A percentile compares a stretch with the other conserved stretches of the same genome.
These are phyloP conservation scores for Ailurus styani DNA, from an alignment of 2,113 vertebrate genomes.

Conservation along the genomic window DNA sequence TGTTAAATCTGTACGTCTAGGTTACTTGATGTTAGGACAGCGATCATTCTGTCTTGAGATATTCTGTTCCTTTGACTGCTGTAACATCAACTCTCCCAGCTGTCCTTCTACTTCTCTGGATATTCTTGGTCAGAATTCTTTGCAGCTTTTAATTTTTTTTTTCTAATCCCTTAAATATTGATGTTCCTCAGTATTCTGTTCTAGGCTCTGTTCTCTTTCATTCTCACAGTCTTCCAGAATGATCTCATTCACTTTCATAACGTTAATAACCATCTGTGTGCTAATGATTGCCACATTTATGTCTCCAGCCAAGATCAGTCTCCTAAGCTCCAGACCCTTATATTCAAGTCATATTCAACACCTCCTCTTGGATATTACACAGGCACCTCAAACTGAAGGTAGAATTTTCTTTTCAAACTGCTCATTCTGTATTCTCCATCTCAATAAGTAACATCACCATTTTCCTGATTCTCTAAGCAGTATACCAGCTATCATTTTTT, in stretches of 20 bases:
- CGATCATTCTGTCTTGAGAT: not conserved
- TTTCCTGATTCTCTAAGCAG: not conserved
- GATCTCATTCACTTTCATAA: slow-evolving; percentile 45
- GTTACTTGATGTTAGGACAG: not conserved
- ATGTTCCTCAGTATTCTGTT: slow-evolving; percentile 30
- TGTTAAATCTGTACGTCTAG: not conserved
- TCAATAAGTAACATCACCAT: not conserved
- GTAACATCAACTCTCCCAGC: not conserved
- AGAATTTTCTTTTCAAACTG: not conserved
- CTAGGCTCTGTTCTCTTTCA: slow-evolving; percentile 51
- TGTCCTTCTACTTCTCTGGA: not conserved
- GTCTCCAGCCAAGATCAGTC: not conserved
- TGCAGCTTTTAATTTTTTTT: slow-evolving; percentile 3
- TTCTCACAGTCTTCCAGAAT: slow-evolving; percentile 42
- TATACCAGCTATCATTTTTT: not conserved
- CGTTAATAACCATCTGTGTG: slow-evolving; percentile 40
- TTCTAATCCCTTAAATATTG: slow-evolving; percentile 40
- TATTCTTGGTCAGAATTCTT: not conserved
- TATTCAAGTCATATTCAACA: not conserved
- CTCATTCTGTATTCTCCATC: not conserved
- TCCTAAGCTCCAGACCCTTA: not conserved
- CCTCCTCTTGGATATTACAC: not conserved
- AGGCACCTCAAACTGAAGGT: not conserved
- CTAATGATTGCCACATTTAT: slow-evolving; percentile 57
- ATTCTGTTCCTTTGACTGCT: not conserved